These are phyloP conservation scores for Trypoxylon attenuatum DNA, from an alignment of 2,888 invertebrate species.

Conservation along the genomic window DNA sequence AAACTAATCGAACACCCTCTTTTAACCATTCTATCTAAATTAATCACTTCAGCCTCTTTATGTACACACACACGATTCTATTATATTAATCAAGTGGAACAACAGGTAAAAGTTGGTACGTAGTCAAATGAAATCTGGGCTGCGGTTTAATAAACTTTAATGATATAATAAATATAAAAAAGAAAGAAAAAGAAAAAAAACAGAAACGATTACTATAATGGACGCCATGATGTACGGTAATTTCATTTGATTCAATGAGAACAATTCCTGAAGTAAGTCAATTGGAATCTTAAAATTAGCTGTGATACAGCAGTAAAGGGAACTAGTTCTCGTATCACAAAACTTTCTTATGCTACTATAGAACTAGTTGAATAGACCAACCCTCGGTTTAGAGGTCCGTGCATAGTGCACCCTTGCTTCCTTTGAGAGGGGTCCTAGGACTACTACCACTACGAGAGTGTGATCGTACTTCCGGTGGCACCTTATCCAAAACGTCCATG, in stretches of 20 bases:
- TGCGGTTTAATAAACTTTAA: constrained; percentile 18
- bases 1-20: no score
- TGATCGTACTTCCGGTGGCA: no score
- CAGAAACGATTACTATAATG: constrained; percentile 6
- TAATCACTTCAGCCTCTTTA: no score
- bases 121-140: constrained; percentile 4
- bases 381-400: constrained; percentile 67
- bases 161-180: constrained; percentile 33
- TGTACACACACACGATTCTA: no score
- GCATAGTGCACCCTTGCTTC: constrained; percentile 44
- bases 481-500: constrained; percentile 42
- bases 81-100: no score
- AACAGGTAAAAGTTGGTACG: neutral
- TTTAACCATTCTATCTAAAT: no score
- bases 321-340: no score
- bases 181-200: constrained; percentile 24
- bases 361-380: no score
- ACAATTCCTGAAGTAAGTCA: neutral
- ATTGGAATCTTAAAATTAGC: neutral
- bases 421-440: constrained; percentile 34
- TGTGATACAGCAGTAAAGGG: no score
- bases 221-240: constrained; percentile 2
- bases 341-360: no score
- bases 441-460: constrained; percentile 24
- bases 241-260: neutral